Conservation (phyloP, 2,113 vertebrate genomes). For the Butastur rufipennis region DNA sequence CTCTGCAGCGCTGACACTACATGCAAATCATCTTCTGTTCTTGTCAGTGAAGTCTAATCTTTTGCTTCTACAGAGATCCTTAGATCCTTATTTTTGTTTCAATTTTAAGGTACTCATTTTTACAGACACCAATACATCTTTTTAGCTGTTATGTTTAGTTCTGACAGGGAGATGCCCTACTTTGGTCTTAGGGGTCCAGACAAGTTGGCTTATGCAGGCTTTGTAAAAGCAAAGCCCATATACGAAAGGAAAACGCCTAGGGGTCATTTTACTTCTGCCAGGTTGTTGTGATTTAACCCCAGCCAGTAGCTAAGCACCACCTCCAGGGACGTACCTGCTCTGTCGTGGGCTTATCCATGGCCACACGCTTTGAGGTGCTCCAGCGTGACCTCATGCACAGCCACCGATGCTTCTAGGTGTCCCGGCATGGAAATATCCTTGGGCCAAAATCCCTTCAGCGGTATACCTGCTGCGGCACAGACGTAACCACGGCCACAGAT, state of each 20-base stretch:
- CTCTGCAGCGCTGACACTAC: background rate
- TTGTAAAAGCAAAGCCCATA: background rate
- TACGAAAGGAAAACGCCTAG: background rate
- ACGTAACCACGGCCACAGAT: too few relatives aligned
- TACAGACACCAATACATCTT: background rate
- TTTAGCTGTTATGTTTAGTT: background rate
- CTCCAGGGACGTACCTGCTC: too few relatives aligned
- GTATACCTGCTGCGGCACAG: too few relatives aligned
- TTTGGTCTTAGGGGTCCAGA: background rate
- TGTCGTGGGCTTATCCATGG: too few relatives aligned
- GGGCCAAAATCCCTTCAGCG: too few relatives aligned
- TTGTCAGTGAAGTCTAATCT: background rate
- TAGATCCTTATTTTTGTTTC: background rate
- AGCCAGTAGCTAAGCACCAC: too few relatives aligned
- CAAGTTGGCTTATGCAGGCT: fast-evolving
- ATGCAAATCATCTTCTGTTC: background rate
- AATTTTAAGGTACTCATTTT: background rate
- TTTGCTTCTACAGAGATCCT: background rate
- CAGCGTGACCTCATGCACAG: too few relatives aligned
- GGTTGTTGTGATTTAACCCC: background rate
- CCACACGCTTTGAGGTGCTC: too few relatives aligned
- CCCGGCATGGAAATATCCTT: too few relatives aligned
- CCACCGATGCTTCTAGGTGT: too few relatives aligned
- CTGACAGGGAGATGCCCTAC: background rate
- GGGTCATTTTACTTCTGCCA: background rate